Evolutionary conservation across 1,140 invertebrate species (phyloP).

Genomic region (Drosophila varians): DNA sequence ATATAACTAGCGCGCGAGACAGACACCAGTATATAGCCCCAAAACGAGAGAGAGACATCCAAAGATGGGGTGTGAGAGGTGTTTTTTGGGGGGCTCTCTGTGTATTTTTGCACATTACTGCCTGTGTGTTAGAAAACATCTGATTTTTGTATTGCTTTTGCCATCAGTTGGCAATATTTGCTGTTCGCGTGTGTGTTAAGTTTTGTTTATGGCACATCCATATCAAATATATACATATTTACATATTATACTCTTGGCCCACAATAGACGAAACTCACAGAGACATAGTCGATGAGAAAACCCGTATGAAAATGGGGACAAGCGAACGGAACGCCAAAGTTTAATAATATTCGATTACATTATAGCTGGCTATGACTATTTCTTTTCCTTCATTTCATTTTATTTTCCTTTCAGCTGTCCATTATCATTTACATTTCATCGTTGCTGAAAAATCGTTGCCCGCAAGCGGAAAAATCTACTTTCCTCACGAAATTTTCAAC

Average conservation of each 20-base stretch:
- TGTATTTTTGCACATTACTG: conserved; percentile 4
- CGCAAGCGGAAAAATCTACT: conserved; percentile 12
- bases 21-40: conserved; percentile 36
- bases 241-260: conserved; percentile 71
- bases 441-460: background rate
- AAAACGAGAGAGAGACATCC: background rate
- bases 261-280: conserved; percentile 58
- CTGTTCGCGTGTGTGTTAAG: conserved; percentile 17
- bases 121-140: conserved; percentile 70
- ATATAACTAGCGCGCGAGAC: conserved; percentile 74
- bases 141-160: conserved; percentile 71
- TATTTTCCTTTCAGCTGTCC: conserved; percentile 28
- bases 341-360: conserved; percentile 77
- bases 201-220: conserved; percentile 70
- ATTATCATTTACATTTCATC: conserved; percentile 41
- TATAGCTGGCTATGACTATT: conserved; percentile 28
- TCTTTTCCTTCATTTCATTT: conserved; percentile 16
- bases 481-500: background rate
- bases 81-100: conserved; percentile 16
- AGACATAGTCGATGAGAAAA: conserved; percentile 30
- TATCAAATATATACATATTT: conserved; percentile 10
- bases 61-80: conserved; percentile 17
- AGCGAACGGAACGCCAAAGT: conserved; percentile 66
- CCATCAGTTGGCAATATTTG: conserved; percentile 72
- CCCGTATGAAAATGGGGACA: conserved; percentile 71